These are phyloP conservation scores for Caradrina kadenii DNA, from an alignment of 2,888 invertebrate genomes.

Conservation along the genomic window DNA sequence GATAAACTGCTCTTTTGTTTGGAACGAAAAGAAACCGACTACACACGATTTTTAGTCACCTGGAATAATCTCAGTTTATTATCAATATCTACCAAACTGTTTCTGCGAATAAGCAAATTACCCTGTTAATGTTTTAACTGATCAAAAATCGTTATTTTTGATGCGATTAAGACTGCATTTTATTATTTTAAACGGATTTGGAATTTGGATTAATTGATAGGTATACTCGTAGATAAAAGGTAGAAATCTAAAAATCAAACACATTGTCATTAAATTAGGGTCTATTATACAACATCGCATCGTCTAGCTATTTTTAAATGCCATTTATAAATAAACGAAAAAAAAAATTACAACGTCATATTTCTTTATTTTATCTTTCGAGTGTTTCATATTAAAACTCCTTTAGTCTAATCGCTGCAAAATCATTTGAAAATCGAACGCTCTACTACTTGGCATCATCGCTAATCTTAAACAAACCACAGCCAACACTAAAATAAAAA, in stretches of 20 bases:
- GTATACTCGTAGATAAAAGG: too few relatives aligned
- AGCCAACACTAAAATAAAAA: slow-evolving; percentile 15
- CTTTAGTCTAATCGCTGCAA: neutral
- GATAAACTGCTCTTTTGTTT: neutral
- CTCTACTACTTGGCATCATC: slow-evolving; percentile 11
- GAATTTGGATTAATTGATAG: neutral
- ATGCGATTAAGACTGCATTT: slow-evolving; percentile 10
- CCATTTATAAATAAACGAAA: too few relatives aligned
- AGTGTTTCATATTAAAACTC: neutral
- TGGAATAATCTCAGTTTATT: slow-evolving; percentile 4
- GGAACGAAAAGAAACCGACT: neutral
- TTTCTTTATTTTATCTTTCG: too few relatives aligned
- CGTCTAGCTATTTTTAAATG: too few relatives aligned
- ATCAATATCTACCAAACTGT: slow-evolving; percentile 13
- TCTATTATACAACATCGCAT: too few relatives aligned
- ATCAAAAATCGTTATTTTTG: slow-evolving; percentile 9
- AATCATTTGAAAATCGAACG: neutral
- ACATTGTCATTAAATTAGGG: too few relatives aligned
- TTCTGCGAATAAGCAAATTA: slow-evolving; percentile 23
- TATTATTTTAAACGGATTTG: slow-evolving; percentile 15
- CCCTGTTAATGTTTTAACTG: slow-evolving; percentile 4
- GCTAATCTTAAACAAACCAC: slow-evolving; percentile 12
- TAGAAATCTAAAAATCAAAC: neutral
- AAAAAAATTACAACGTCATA: too few relatives aligned
- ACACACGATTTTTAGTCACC: neutral